Percentiles rank a stretch among this genome's conserved stretches.
Conservation (phyloP, 1,140 invertebrate genomes). For the Liolophura sinensis region DNA sequence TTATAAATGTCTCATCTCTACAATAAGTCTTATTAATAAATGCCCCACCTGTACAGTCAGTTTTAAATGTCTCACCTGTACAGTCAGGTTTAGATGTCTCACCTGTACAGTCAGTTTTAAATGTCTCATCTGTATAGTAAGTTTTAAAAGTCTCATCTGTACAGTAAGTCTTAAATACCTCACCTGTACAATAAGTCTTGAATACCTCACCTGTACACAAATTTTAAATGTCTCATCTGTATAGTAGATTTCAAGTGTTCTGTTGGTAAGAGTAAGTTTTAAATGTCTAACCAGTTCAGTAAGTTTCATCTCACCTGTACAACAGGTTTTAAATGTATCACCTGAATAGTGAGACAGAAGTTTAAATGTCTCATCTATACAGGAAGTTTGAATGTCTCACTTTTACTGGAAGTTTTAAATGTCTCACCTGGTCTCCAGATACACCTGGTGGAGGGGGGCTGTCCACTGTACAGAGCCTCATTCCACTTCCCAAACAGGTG, state of each 20-base stretch:
- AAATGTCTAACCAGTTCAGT: too few species aligned
- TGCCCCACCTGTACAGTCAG: neutral
- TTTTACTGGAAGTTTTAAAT: neutral
- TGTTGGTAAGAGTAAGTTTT: too few species aligned
- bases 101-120: neutral
- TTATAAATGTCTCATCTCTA: too few species aligned
- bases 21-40: too few species aligned
- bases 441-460: constrained; percentile 70
- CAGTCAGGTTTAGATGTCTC: constrained; percentile 43
- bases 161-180: neutral
- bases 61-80: constrained; percentile 60
- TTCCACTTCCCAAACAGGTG: constrained; percentile 82
- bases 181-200: neutral
- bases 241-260: too few species aligned
- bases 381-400: too few species aligned
- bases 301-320: neutral
- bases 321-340: constrained; percentile 28
- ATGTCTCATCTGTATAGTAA: too few species aligned
- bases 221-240: too few species aligned
- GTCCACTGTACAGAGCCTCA: constrained; percentile 75
- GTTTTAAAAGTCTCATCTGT: too few species aligned
- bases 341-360: too few species aligned
- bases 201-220: constrained; percentile 61
- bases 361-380: too few species aligned
- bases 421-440: constrained; percentile 74